Conservation (phyloP, 2,888 invertebrate species). For the Tribolium freemani region DNA sequence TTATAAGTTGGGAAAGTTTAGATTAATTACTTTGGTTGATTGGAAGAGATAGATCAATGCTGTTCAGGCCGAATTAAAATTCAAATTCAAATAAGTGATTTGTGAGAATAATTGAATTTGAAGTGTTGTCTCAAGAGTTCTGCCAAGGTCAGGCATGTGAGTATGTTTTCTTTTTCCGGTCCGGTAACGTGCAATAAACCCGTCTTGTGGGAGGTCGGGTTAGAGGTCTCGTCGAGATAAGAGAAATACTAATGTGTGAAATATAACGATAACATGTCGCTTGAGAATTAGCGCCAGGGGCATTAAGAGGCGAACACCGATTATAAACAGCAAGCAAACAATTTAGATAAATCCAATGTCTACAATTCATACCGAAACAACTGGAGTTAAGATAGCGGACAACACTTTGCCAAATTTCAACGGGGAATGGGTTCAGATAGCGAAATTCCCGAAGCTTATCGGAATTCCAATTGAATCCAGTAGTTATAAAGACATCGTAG, state of each 20-base stretch:
- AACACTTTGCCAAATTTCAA: constrained; percentile 46
- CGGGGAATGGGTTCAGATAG: constrained; percentile 56
- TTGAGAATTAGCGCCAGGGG: constrained; percentile 52
- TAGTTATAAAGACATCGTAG: constrained; percentile 65
- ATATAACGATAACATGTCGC: constrained; percentile 55
- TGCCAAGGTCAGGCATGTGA: not conserved
- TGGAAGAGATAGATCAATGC: not conserved
- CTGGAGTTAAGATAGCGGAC: constrained; percentile 55
- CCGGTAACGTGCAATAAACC: constrained; percentile 7
- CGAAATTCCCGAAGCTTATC: constrained; percentile 64
- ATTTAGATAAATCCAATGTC: constrained; percentile 63
- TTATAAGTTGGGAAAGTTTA: not conserved
- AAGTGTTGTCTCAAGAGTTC: no score
- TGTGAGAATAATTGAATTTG: no score
- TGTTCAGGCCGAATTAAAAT: not conserved
- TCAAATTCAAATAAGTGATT: not conserved
- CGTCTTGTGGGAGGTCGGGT: constrained; percentile 34
- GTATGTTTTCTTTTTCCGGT: constrained; percentile 1
- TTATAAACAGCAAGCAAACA: constrained; percentile 51
- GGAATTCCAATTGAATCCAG: constrained; percentile 65
- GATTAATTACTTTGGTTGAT: not conserved
- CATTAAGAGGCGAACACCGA: constrained; percentile 49
- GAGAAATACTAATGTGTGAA: constrained; percentile 57
- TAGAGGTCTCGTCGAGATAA: constrained; percentile 29
- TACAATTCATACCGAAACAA: constrained; percentile 61